Evolutionary conservation across 2,797 vertebrate species (phyloP).

Genomic region (Etheostoma nigrum): DNA sequence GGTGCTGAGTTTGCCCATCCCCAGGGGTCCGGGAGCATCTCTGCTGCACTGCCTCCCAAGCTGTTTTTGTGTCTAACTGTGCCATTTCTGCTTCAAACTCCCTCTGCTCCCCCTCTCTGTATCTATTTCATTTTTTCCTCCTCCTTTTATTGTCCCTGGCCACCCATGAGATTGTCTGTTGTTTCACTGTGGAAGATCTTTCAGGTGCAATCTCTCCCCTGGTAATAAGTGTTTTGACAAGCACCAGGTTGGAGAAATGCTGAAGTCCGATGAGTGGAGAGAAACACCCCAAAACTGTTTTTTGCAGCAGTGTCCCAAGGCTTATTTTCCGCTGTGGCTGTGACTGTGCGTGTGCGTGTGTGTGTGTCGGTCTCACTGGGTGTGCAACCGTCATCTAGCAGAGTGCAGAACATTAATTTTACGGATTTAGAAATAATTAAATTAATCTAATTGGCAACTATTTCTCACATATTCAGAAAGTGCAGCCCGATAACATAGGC

Average conservation of each 20-base stretch:
- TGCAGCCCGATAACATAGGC: background rate
- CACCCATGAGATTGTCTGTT: slow-evolving; percentile 54
- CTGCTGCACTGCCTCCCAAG: slow-evolving; percentile 69
- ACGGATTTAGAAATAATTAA: slow-evolving; percentile 14
- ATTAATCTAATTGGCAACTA: background rate
- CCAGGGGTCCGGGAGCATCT: slow-evolving; percentile 69
- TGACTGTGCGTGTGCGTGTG: background rate
- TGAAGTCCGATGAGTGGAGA: slow-evolving; percentile 26
- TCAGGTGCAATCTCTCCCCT: slow-evolving; percentile 67
- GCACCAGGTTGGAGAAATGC: slow-evolving; percentile 55
- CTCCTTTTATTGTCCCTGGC: slow-evolving; percentile 57
- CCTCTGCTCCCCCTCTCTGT: slow-evolving; percentile 16
- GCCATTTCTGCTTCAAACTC: slow-evolving; percentile 43
- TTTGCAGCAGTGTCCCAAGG: slow-evolving; percentile 31
- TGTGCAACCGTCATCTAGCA: slow-evolving; percentile 28
- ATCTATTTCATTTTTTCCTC: slow-evolving; percentile 55
- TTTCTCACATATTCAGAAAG: background rate
- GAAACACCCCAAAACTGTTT: slow-evolving; percentile 37
- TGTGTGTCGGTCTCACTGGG: background rate
- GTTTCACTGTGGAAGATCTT: slow-evolving; percentile 56
- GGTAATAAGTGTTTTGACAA: slow-evolving; percentile 71
- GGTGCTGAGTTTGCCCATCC: slow-evolving; percentile 68
- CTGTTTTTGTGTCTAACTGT: slow-evolving; percentile 69
- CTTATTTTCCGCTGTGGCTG: slow-evolving; percentile 29
- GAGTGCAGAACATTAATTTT: slow-evolving; percentile 20